Evolutionary conservation across 2,888 invertebrate species (phyloP).

Genomic region (Ophion slaviceki): DNA sequence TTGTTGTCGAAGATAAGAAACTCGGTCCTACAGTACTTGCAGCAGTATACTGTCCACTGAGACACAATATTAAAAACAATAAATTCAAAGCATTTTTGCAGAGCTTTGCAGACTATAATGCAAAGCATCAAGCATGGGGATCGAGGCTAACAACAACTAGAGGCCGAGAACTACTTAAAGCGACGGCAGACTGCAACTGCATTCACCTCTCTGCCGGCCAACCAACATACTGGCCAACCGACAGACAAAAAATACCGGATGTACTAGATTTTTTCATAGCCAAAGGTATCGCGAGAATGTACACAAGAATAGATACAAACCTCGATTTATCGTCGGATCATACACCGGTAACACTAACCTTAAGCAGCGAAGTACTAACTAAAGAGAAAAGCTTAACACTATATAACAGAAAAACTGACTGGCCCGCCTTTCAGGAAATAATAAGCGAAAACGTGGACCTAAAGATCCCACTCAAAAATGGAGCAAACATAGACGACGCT

Average conservation of each 20-base stretch:
- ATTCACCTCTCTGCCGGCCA: neutral
- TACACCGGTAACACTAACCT: too few relatives aligned
- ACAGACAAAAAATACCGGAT: too few relatives aligned
- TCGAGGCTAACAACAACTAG: constrained; percentile 63
- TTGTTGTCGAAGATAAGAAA: constrained; percentile 54
- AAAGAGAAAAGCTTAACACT: too few relatives aligned
- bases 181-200: constrained; percentile 23
- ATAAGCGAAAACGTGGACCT: constrained; percentile 51
- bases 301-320: too few relatives aligned
- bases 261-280: too few relatives aligned
- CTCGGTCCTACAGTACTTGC: constrained; percentile 56
- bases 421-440: constrained; percentile 17
- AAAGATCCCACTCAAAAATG: constrained; percentile 57
- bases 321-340: too few relatives aligned
- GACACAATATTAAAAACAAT: too few relatives aligned
- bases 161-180: constrained; percentile 50
- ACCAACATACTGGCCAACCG: too few relatives aligned
- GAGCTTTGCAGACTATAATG: constrained; percentile 64
- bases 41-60: constrained; percentile 31
- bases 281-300: too few relatives aligned
- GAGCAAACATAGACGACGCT: constrained; percentile 62
- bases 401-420: too few relatives aligned
- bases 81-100: too few relatives aligned
- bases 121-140: constrained; percentile 68
- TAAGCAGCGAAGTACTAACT: too few relatives aligned